Conservation (phyloP, 2,113 vertebrate species). For the Zeus faber region DNA sequence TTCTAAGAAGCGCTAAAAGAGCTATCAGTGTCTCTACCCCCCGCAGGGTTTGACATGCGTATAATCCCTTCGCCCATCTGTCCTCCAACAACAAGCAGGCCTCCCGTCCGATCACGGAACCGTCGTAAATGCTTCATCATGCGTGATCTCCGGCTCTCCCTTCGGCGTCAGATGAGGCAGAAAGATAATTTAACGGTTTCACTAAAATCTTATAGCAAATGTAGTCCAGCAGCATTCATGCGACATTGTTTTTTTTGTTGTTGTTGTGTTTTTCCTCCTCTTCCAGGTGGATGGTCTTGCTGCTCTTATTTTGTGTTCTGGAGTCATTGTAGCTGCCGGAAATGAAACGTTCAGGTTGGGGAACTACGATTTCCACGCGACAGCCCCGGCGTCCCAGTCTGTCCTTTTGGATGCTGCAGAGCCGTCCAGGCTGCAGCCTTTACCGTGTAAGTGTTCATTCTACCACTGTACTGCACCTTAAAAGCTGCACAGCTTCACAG, state of each 20-base stretch:
- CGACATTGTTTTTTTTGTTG: neutral
- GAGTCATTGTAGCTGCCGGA: conserved; percentile 87
- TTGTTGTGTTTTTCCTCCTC: conserved; percentile 27
- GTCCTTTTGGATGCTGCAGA: conserved; percentile 69
- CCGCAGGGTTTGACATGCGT: conserved; percentile 20
- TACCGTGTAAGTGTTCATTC: conserved; percentile 78
- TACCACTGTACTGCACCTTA: neutral
- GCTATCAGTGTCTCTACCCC: conserved; percentile 13
- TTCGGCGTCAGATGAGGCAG: neutral
- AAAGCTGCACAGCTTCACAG: no score
- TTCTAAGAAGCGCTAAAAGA: conserved; percentile 23
- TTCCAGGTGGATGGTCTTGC: conserved; percentile 84
- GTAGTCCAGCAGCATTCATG: no score
- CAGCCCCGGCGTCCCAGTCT: conserved; percentile 69
- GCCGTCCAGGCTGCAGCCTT: conserved; percentile 68
- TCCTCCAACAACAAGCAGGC: neutral
- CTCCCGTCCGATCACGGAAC: no score
- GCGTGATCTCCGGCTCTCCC: neutral
- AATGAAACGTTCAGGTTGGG: conserved; percentile 86
- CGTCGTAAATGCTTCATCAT: conserved; percentile 1
- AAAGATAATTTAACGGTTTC: neutral
- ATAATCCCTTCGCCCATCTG: conserved; percentile 27
- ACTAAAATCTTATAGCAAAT: neutral
- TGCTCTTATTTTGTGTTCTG: conserved; percentile 82
- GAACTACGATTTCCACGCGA: conserved; percentile 76